Conservation (phyloP, 2,888 invertebrate species). For the Achlya flavicornis region DNA sequence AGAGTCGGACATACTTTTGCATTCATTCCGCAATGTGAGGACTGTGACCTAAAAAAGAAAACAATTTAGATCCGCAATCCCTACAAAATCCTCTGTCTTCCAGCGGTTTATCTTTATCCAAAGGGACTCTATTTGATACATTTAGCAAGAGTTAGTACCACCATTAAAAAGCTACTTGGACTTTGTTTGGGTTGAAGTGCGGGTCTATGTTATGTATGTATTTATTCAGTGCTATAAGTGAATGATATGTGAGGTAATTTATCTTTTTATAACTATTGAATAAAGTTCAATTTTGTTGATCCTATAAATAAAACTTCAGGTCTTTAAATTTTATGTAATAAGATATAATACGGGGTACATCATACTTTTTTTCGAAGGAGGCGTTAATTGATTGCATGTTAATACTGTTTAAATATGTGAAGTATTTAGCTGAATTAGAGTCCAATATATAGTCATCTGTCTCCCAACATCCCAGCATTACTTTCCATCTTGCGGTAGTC, state of each 20-base stretch:
- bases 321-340: too few relatives aligned
- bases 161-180: conserved; percentile 13
- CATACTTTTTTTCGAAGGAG: too few relatives aligned
- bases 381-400: too few relatives aligned
- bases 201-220: neutral
- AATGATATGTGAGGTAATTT: too few relatives aligned
- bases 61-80: conserved; percentile 62
- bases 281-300: neutral
- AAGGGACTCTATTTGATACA: conserved; percentile 60
- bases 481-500: conserved; percentile 41
- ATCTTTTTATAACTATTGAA: neutral
- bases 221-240: neutral
- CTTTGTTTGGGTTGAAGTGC: neutral
- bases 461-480: conserved; percentile 23
- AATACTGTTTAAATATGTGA: neutral
- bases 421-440: conserved; percentile 5
- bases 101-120: conserved; percentile 59
- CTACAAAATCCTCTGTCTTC: conserved; percentile 54
- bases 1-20: conserved; percentile 4
- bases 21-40: conserved; percentile 21
- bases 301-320: neutral
- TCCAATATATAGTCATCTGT: conserved; percentile 3
- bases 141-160: conserved; percentile 41
- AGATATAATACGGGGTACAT: too few relatives aligned
- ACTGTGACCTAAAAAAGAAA: conserved; percentile 41